phyloP scores from a whole-genome alignment of 1,140 invertebrate genomes.

The Temnothorax longispinosus region DNA sequence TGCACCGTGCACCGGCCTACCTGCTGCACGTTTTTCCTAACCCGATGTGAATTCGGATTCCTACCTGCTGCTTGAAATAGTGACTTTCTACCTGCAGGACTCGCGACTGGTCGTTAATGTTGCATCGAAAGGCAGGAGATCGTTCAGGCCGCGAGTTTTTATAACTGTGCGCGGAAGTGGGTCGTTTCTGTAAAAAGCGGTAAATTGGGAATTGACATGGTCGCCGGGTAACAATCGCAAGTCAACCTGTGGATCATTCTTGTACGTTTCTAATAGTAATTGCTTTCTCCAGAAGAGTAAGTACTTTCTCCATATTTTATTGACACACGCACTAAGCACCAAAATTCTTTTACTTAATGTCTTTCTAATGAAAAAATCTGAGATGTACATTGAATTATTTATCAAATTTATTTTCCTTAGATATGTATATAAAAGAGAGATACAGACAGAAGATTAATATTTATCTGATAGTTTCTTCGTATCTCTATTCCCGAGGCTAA shows the following conservation, averaged over 20 bases:
- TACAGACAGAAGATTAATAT: neutral
- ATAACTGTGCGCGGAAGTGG: neutral
- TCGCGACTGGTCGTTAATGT: slow-evolving; percentile 13
- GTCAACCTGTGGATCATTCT: neutral
- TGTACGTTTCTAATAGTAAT: slow-evolving; percentile 8
- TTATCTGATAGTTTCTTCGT: neutral
- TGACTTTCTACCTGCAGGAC: neutral
- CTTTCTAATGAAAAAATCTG: neutral
- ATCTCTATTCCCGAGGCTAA: neutral
- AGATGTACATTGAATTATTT: neutral
- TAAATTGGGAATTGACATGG: slow-evolving; percentile 9
- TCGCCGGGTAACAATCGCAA: neutral
- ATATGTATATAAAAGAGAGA: neutral
- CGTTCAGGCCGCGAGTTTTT: slow-evolving; percentile 39
- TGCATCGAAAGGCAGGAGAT: slow-evolving; percentile 1
- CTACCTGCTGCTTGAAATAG: slow-evolving; percentile 11
- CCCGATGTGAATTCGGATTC: neutral
- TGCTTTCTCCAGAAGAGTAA: slow-evolving; percentile 2
- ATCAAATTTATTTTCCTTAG: neutral
- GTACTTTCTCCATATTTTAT: slow-evolving; percentile 4
- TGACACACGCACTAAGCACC: neutral
- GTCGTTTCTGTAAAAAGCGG: slow-evolving; percentile 20
- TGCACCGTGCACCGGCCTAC: neutral
- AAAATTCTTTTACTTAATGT: neutral
- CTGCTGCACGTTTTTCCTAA: neutral